phyloP scores from a whole-genome alignment of 1,140 invertebrate genomes.

The Capitella teleta region DNA sequence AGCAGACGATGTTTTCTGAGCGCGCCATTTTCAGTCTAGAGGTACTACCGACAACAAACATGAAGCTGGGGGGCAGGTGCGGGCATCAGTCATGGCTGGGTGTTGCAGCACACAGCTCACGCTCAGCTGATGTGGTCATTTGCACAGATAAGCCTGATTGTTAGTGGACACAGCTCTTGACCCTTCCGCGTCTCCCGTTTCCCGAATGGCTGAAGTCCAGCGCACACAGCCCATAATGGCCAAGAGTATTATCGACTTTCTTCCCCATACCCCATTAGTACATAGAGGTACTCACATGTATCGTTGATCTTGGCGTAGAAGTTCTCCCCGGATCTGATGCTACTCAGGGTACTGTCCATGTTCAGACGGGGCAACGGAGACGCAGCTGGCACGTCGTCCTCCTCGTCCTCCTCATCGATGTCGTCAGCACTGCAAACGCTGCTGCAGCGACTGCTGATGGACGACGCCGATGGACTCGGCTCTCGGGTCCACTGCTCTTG shows the following conservation, averaged over 20 bases:
- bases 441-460: neutral
- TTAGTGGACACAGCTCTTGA: neutral
- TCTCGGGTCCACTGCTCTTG: neutral
- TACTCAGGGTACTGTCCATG: neutral
- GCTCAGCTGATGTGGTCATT: neutral
- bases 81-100: no score
- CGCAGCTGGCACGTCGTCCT: neutral
- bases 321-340: constrained; percentile 1
- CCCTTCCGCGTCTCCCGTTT: neutral
- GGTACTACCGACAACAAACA: no score
- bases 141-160: neutral
- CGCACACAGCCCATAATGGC: neutral
- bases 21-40: no score
- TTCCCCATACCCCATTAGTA: no score
- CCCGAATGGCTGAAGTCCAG: no score
- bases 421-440: neutral
- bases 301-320: constrained; percentile 5
- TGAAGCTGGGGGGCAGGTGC: no score
- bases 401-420: neutral
- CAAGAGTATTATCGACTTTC: neutral
- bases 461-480: neutral
- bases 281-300: no score
- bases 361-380: neutral
- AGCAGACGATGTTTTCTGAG: no score
- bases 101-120: neutral